Percentiles rank a stretch among this genome's conserved stretches.
These are phyloP conservation scores for Camponotus fellah DNA, from an alignment of 2,888 invertebrate genomes.

Conservation along the genomic window DNA sequence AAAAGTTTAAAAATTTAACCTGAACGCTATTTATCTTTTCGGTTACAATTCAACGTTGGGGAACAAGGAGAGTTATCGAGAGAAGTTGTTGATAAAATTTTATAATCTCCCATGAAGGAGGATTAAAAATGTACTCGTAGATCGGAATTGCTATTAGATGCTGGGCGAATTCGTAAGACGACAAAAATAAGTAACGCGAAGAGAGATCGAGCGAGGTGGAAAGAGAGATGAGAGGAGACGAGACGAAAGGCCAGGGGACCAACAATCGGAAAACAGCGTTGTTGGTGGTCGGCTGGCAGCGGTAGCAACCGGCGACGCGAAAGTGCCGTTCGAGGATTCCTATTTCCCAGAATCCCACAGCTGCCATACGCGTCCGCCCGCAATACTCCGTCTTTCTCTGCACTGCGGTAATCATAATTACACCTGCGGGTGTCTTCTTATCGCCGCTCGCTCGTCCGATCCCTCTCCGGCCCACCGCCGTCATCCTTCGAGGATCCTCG, in stretches of 20 bases:
- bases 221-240: slow-evolving; percentile 46
- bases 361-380: slow-evolving; percentile 83
- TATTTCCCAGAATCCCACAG: slow-evolving; percentile 84
- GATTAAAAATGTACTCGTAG: background rate
- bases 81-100: background rate
- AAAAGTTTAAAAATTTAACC: slow-evolving; percentile 21
- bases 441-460: slow-evolving; percentile 72
- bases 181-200: slow-evolving; percentile 31
- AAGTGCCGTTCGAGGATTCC: slow-evolving; percentile 85
- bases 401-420: slow-evolving; percentile 85
- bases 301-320: slow-evolving; percentile 78
- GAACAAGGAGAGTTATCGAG: background rate
- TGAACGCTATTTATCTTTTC: background rate
- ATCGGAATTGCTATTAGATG: slow-evolving; percentile 36
- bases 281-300: slow-evolving; percentile 72
- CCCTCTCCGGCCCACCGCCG: slow-evolving; percentile 59
- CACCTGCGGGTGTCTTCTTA: slow-evolving; percentile 84
- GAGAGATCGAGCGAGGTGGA: slow-evolving; percentile 26
- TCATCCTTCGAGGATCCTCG: slow-evolving; percentile 66
- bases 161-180: slow-evolving; percentile 3
- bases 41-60: background rate
- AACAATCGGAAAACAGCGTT: slow-evolving; percentile 81
- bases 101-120: background rate
- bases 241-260: slow-evolving; percentile 76
- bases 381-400: slow-evolving; percentile 81